Evolutionary conservation across 2,113 vertebrate species (phyloP).

Genomic region (Alosa alosa): DNA sequence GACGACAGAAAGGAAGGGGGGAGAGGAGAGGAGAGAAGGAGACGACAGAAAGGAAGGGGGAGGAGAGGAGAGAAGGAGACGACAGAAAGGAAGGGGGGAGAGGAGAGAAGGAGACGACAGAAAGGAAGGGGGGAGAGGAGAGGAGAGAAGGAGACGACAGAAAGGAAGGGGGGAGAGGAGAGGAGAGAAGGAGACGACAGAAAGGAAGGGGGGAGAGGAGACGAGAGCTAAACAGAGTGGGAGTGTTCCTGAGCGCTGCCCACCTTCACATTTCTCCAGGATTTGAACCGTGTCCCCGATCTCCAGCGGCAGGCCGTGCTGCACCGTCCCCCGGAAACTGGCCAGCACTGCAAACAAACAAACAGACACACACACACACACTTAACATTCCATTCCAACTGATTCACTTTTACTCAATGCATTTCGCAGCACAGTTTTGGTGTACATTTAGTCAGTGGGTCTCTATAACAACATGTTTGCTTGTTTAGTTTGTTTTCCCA

Average conservation of each 20-base stretch:
- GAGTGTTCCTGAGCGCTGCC: constrained; percentile 40
- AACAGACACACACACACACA: constrained; percentile 30
- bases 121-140: neutral
- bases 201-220: too few species aligned
- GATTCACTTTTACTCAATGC: neutral
- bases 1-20: too few species aligned
- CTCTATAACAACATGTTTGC: neutral
- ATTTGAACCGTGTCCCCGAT: constrained; percentile 89
- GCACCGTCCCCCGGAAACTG: constrained; percentile 81
- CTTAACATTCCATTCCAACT: too few species aligned
- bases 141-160: too few species aligned
- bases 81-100: neutral
- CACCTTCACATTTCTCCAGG: constrained; percentile 86
- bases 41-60: neutral
- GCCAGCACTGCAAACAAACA: constrained; percentile 80
- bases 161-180: neutral
- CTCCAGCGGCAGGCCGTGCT: constrained; percentile 81
- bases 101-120: too few species aligned
- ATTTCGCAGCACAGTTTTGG: neutral
- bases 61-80: neutral
- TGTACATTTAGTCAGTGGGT: neutral
- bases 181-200: too few species aligned
- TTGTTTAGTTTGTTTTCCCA: neutral
- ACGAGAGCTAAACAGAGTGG: too few species aligned
- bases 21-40: too few species aligned